Conservation (phyloP, 92 coral and sea anemone species). For the Porites evermanni region DNA sequence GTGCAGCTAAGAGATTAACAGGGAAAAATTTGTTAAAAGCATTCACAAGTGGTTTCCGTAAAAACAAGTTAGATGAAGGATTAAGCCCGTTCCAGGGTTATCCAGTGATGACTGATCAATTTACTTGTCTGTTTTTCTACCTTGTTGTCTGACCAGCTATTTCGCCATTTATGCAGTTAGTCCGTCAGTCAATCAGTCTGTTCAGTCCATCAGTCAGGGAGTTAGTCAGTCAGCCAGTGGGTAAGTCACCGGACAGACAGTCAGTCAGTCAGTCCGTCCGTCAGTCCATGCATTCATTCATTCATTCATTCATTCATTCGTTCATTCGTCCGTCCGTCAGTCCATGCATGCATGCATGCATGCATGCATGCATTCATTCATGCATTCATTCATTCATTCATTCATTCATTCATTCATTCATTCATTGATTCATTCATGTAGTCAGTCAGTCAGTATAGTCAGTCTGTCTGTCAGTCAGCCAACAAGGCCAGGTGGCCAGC, state of each 20-base stretch:
- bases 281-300: neutral
- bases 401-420: neutral
- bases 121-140: neutral
- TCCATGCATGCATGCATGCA: neutral
- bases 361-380: neutral
- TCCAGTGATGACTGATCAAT: too few relatives aligned
- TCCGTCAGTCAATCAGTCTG: neutral
- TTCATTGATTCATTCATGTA: neutral
- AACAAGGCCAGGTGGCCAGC: neutral
- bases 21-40: neutral
- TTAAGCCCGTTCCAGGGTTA: too few relatives aligned
- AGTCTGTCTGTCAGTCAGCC: too few relatives aligned
- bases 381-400: neutral
- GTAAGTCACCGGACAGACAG: neutral
- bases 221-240: neutral
- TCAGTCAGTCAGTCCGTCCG: neutral
- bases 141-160: neutral
- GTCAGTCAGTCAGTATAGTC: neutral
- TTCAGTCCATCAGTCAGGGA: neutral
- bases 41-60: too few relatives aligned
- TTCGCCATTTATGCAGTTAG: neutral
- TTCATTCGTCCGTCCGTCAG: neutral
- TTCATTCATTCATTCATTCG: neutral
- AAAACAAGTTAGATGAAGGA: too few relatives aligned
- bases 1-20: slow-evolving; percentile 10